Base-by-base conservation (phyloP, 2,113 vertebrate species). In the Nyctibius bracteatus region DNA sequence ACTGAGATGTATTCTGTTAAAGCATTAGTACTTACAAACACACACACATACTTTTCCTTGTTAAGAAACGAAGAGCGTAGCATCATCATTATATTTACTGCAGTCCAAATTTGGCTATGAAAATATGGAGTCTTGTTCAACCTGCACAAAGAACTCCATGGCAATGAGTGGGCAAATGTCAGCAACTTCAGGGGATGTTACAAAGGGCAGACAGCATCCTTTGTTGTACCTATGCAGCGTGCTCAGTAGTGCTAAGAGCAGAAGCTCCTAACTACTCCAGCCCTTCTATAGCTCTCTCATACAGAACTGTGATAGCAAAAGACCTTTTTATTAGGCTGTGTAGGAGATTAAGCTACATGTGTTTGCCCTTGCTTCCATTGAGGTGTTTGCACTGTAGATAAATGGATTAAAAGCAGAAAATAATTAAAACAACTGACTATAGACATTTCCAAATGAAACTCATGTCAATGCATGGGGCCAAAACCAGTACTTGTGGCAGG, bases 151-250 rank as follows among this genome's bases (percentile, higher is more conserved):
- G 28, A 94, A 44, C 22, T 71, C 55, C 27, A n/a, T 22, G 54
- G 18, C 55, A 88, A 52, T 70, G 46, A 66, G 27, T 25, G 44
- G 19, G 27, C 44, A 49, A 74, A 63, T 37, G 8, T 62, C 63
- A 86, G 55, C 18, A 70, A 12, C 46, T 77, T 31, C 67, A 70
- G 43, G 0, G 0, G 47, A 12, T 0, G 0, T 35, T 71, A 31
- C 18, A 19, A 80, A 74, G 31, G 41, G 31, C 54, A 57, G 52
- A 31, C 5, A 62, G 6, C 31, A 54, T 14, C 20, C 41, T 94
- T 77, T 68, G n/a, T 44, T 73, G 47, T 80, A 51, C 28, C 72
- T 43, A 3, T 4, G 2, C 23, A 80, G 25, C 10, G 7, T 6
- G 27, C 23, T 70, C 23, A 55, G 33, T 18, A 68, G 37, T 37